Base-by-base conservation (phyloP, 2,797 vertebrate genomes). In the Notolepis coatsorum region DNA sequence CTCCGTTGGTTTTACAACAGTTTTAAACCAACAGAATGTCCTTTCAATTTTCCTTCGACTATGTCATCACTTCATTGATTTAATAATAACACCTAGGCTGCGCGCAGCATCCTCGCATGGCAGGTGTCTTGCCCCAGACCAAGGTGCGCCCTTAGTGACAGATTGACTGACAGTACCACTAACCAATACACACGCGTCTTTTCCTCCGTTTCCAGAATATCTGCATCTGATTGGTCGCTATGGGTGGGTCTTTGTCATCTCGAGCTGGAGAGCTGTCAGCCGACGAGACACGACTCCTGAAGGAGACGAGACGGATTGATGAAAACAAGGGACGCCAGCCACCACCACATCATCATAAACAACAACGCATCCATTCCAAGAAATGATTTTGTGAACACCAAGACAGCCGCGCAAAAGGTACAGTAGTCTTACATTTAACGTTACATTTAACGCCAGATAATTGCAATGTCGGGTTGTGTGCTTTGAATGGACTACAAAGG, bases 141-240 rank as follows among this genome's bases (percentile, higher is more conserved):
- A 50, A 77, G 77, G 68, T 65, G 76, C 83, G 67, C 43, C 24
- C 85, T 33, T 73, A 77, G 77, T 77, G 75, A 78, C 81, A 69
- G 4, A 0, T 52, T 79, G 77, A 91, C 6, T 0, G 79, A 79
- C 86, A 51, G 47, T 0, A 1, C 8, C 3, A 0, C 3, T 8
- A 28, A 35, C 91, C 84, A 94, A 92, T 92, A 2, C 66, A 1
- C 53, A 28, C 4, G 18, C 25, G 0, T 0, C 4, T 0, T 68
- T 47, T 46, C 39, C 75, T 77, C 80, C 42, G 68, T 74, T 45
- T 78, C 65, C 57, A 49, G 46, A 46, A 12, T 6, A 28, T 31
- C 47, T 18, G 45, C 4, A 0, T 28, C 13, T 65, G 72, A 92
- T 93, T 92, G 90, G 93, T 94, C 89, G 82, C 88, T 80, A 93